Percentiles rank a stretch among this genome's conserved stretches.
Conservation (phyloP, 2,113 vertebrate genomes). For the Helogale parvula region DNA sequence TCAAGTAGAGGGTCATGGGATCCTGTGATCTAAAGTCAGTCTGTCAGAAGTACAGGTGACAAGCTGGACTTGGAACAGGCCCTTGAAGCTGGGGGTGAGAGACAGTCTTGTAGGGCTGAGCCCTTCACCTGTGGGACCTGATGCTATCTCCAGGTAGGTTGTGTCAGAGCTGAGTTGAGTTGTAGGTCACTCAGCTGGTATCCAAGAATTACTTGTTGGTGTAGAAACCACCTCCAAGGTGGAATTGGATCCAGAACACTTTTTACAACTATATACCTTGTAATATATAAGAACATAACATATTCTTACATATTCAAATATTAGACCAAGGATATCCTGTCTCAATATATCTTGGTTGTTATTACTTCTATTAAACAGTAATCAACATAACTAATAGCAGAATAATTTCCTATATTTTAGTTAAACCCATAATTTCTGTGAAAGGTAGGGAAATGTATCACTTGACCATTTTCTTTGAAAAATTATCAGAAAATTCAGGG, state of each 20-base stretch:
- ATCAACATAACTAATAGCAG: not conserved
- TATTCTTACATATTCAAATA: constrained; percentile 5
- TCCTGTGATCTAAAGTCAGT: not conserved
- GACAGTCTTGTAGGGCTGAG: not conserved
- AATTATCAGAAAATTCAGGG: not conserved
- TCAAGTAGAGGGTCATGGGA: not conserved
- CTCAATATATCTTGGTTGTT: not conserved
- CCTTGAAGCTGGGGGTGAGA: not conserved
- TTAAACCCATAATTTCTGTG: not conserved
- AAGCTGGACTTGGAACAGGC: not conserved
- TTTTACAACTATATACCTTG: not conserved
- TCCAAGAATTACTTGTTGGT: not conserved
- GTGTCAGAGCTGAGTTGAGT: not conserved
- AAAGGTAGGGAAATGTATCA: not conserved
- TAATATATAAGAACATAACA: not conserved
- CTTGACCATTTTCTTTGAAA: not conserved
- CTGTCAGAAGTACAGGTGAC: not conserved
- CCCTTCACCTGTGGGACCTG: not conserved
- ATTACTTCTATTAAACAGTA: not conserved
- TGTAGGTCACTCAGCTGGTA: not conserved
- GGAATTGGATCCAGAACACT: not conserved
- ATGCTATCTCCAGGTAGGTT: not conserved
- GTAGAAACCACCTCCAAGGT: not conserved
- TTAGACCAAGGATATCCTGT: not conserved
- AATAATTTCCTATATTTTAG: not conserved